phyloP scores from a whole-genome alignment of 2,797 vertebrate genomes.

The Anabas testudineus region DNA sequence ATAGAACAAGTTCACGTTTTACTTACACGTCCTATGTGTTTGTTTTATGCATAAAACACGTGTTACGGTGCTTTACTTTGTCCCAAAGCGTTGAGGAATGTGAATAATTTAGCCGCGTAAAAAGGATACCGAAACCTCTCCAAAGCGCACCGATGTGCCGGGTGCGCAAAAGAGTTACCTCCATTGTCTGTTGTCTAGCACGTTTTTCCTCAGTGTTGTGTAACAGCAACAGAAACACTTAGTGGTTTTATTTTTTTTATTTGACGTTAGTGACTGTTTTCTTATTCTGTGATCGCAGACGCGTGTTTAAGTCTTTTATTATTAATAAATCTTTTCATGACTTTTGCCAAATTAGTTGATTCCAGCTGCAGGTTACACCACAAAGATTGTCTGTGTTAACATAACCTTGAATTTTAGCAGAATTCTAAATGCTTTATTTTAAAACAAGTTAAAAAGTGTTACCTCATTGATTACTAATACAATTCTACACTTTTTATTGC shows the following conservation, averaged over 20 bases:
- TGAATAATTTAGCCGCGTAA: conserved; percentile 76
- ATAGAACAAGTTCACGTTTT: not conserved
- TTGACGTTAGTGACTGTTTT: not conserved
- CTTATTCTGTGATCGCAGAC: not conserved
- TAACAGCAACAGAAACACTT: not conserved
- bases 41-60: conserved; percentile 2
- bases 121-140: conserved; percentile 71
- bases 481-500: not conserved
- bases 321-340: no score
- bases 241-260: not conserved
- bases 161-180: conserved; percentile 59
- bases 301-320: not conserved
- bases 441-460: not conserved
- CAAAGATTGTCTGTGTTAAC: not conserved
- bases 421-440: not conserved
- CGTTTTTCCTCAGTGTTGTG: not conserved
- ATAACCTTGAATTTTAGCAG: not conserved
- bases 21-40: not conserved
- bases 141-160: conserved; percentile 71
- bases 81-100: conserved; percentile 19
- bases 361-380: not conserved
- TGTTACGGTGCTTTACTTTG: not conserved
- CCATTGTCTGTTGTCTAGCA: not conserved
- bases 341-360: not conserved
- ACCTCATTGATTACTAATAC: not conserved